Percentiles rank a stretch among this genome's conserved stretches.
These are phyloP conservation scores for Zootermopsis nevadensis DNA, from an alignment of 2,888 invertebrate species.

Conservation along the genomic window DNA sequence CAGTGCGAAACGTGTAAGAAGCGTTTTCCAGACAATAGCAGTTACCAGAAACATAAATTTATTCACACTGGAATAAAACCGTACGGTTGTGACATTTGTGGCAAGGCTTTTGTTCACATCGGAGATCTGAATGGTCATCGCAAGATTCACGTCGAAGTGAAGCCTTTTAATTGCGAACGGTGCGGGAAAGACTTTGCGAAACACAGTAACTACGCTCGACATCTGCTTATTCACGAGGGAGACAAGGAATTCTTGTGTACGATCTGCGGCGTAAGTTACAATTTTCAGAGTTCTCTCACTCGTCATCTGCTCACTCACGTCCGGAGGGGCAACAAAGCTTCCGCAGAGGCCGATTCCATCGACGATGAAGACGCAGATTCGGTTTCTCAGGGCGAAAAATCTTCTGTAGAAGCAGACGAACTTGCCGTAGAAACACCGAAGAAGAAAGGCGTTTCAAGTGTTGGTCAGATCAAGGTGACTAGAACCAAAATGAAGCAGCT, in stretches of 20 bases:
- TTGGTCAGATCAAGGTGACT: conserved; percentile 12
- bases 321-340: conserved; percentile 12
- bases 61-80: conserved; percentile 62
- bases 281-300: conserved; percentile 48
- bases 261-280: conserved; percentile 48
- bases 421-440: background rate
- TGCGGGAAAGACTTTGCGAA: conserved; percentile 60
- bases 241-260: conserved; percentile 41
- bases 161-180: conserved; percentile 57
- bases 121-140: conserved; percentile 64
- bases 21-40: conserved; percentile 62
- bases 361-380: background rate
- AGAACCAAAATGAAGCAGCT: conserved; percentile 19
- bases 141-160: conserved; percentile 58
- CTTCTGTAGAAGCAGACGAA: background rate
- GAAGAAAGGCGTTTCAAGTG: background rate
- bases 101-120: conserved; percentile 67
- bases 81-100: conserved; percentile 66
- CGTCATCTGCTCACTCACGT: conserved; percentile 48
- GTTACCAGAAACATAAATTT: conserved; percentile 62
- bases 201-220: conserved; percentile 59
- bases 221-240: conserved; percentile 58
- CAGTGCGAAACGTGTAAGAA: conserved; percentile 63
- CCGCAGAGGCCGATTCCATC: background rate
- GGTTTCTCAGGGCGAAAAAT: background rate